A percentile compares a stretch with the other conserved stretches of the same genome.
Conservation (phyloP, 2,797 vertebrate genomes). For the Catamblyrhynchus diadema region DNA sequence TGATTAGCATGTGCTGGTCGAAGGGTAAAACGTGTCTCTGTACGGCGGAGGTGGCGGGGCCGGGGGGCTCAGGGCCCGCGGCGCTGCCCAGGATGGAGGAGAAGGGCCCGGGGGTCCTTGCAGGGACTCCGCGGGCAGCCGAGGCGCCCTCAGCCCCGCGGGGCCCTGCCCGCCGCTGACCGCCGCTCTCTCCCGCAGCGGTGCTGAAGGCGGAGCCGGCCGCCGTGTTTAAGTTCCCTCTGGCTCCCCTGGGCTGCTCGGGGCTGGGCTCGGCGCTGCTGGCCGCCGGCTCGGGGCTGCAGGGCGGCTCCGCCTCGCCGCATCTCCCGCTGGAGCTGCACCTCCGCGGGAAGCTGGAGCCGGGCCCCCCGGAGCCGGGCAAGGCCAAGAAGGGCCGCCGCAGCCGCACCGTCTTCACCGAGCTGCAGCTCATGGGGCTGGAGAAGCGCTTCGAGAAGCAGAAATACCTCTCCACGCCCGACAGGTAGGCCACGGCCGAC, state of each 20-base stretch:
- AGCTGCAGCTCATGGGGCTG: constrained; percentile 96
- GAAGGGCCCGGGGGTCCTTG: rapidly evolving
- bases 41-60: no score
- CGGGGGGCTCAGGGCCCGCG: not conserved
- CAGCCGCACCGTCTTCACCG: constrained; percentile 96
- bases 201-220: constrained; percentile 92
- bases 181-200: constrained; percentile 46
- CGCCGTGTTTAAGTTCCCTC: constrained; percentile 91
- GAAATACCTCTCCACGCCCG: constrained; percentile 97
- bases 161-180: not conserved
- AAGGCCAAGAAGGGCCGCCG: constrained; percentile 94
- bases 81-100: not conserved
- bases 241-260: constrained; percentile 88
- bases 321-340: constrained; percentile 94
- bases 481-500: constrained; percentile 81
- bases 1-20: not conserved
- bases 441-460: constrained; percentile 99
- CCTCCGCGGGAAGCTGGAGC: constrained; percentile 91
- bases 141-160: not conserved
- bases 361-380: constrained; percentile 76
- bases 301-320: constrained; percentile 79
- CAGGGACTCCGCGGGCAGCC: not conserved
- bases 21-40: not conserved
- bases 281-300: constrained; percentile 84
- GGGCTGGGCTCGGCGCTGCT: constrained; percentile 86